Evolutionary conservation across 2,888 invertebrate genomes (phyloP), one percentile per base, ranked within the genome.

Genomic region (Apotomis turbidana): DNA sequence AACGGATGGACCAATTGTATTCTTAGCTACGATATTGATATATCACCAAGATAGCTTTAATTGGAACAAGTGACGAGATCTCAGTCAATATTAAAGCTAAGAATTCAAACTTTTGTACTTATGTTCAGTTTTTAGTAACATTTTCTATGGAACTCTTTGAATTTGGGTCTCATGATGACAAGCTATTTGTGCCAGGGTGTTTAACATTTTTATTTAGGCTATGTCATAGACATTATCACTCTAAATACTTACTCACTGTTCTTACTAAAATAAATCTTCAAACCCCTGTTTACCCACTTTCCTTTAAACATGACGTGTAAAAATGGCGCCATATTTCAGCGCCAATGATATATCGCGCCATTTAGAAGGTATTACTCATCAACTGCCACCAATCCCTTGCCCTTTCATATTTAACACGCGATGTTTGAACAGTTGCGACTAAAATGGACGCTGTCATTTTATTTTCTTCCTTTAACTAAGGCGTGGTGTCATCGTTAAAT

Each of bases 351-450:
- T 52, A 71, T 68, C 57, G 38, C 64, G 64, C 63, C 61, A 52
- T 58, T 72, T 72, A 68, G 51, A 44, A 62, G 54, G 63, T 58
- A 71, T 72, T 63, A 68, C 59, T 72, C 72, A 72, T 72, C 72
- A 62, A 41, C n/a, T 44, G 49, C 64, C 66, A 54, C 66, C 57
- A 57, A 66, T 66, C 55, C 62, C 54, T n/a, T 58, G 66, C 57
- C 66, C 66, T 66, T 66, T 66, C 46, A 66, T 36, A 66, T 66
- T 66, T 38, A 63, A 66, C 66, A 66, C 66, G 66, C 66, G 55
- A 66, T 66, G 57, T 66, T 66, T 66, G 66, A 46, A 54, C 64
- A 55, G 66, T 66, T 55, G 66, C 3, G 66, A 66, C 55, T 66
- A 27, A 57, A 57, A 66, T 57, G 66, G 66, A 66, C 66, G 49